phyloP scores from a whole-genome alignment of 2,797 vertebrate genomes.

The Delichon dasypus region DNA sequence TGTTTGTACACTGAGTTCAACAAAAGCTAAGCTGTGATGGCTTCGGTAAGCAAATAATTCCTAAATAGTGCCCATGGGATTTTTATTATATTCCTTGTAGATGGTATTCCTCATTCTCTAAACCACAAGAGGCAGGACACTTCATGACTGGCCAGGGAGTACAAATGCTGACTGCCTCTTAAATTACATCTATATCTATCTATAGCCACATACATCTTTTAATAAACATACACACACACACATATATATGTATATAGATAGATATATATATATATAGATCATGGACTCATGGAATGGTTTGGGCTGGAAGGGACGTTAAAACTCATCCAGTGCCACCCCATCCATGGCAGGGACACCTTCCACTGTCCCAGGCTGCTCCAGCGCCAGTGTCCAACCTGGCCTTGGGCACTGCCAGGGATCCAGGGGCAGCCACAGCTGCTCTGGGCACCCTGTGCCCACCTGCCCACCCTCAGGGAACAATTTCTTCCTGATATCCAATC shows the following conservation, averaged over 20 bases:
- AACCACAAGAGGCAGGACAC: too few species aligned
- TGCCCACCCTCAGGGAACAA: accelerated
- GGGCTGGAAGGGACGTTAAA: background rate
- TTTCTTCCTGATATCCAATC: accelerated
- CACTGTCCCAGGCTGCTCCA: background rate
- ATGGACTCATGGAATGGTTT: background rate
- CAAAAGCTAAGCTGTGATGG: background rate
- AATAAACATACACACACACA: accelerated
- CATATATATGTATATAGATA: background rate
- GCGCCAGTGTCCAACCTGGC: accelerated
- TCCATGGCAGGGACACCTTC: background rate
- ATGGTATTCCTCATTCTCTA: background rate
- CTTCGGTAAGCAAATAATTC: background rate
- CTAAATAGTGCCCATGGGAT: too few species aligned
- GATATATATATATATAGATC: background rate
- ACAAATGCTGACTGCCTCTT: background rate
- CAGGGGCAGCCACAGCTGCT: background rate
- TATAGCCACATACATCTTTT: background rate
- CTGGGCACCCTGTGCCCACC: background rate
- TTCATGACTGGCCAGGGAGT: background rate
- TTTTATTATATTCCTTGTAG: background rate
- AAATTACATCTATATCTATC: background rate
- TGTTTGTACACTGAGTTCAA: background rate
- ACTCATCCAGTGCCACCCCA: accelerated
- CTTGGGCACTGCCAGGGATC: background rate